phyloP scores from a whole-genome alignment of 2,888 invertebrate species.

The Andrena camellia region DNA sequence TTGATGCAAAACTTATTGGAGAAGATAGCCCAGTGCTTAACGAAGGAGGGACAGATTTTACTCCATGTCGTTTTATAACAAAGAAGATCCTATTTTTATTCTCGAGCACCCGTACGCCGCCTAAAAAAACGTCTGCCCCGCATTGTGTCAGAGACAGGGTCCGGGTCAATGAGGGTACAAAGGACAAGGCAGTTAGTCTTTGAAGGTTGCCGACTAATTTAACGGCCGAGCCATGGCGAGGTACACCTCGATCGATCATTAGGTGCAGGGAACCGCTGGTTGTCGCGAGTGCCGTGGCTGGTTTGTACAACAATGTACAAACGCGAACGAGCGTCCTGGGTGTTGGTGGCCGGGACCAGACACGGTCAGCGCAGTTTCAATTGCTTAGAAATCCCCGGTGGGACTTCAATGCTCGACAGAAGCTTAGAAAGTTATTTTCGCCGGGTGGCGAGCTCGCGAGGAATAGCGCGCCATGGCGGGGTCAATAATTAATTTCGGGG shows the following conservation, averaged over 20 bases:
- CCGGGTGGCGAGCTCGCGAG: not conserved
- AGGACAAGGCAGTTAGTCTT: conserved; percentile 66
- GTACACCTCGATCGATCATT: conserved; percentile 66
- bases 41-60: too few relatives aligned
- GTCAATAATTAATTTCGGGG: conserved; percentile 65
- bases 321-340: conserved; percentile 10
- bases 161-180: conserved; percentile 56
- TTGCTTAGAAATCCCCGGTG: conserved; percentile 60
- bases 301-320: conserved; percentile 51
- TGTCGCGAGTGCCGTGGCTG: conserved; percentile 38
- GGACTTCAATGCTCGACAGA: conserved; percentile 47
- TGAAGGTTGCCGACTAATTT: conserved; percentile 71
- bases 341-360: conserved; percentile 10
- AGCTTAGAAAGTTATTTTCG: conserved; percentile 48
- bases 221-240: conserved; percentile 62
- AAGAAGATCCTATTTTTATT: conserved; percentile 14
- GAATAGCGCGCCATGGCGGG: not conserved
- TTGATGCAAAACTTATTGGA: too few relatives aligned
- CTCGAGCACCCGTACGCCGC: not conserved
- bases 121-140: conserved; percentile 7
- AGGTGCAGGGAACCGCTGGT: conserved; percentile 38
- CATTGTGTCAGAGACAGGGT: conserved; percentile 35
- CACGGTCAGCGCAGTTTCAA: conserved; percentile 54
- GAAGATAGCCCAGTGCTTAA: too few relatives aligned
- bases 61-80: not conserved